Conservation (phyloP, 2,888 invertebrate species). For the Eurytoma californica region DNA sequence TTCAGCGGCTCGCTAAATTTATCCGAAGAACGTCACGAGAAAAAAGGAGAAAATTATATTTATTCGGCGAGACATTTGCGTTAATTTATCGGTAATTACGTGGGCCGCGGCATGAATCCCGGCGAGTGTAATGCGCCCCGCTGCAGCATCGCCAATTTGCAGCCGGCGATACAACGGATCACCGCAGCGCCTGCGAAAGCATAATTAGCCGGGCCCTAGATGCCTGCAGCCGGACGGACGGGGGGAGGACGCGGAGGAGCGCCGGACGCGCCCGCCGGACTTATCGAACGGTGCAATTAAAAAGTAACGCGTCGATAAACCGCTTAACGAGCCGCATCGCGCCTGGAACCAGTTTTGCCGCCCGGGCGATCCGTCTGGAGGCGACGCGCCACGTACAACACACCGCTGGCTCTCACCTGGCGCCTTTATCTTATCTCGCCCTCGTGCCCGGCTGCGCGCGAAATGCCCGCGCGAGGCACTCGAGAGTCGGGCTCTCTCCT, state of each 20-base stretch:
- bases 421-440: constrained; percentile 17
- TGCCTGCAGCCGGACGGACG: not conserved
- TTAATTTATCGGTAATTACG: too few species aligned
- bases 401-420: not conserved
- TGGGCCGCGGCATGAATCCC: too few species aligned
- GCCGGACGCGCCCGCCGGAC: constrained; percentile 17
- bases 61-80: too few species aligned
- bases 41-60: too few species aligned
- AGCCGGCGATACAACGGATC: not conserved
- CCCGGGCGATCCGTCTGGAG: not conserved
- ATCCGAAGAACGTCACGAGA: too few species aligned
- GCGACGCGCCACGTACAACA: not conserved
- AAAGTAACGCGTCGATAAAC: constrained; percentile 49
- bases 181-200: not conserved
- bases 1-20: too few species aligned
- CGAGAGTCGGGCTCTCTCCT: not conserved
- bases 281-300: constrained; percentile 43
- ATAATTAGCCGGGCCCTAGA: constrained; percentile 5
- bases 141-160: not conserved
- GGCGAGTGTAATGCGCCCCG: too few species aligned
- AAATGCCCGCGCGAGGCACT: not conserved
- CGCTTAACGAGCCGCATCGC: constrained; percentile 38
- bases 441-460: not conserved
- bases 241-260: not conserved
- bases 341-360: constrained; percentile 32